These are phyloP conservation scores for Lymantria dispar DNA, from an alignment of 2,888 invertebrate species.

Conservation along the genomic window DNA sequence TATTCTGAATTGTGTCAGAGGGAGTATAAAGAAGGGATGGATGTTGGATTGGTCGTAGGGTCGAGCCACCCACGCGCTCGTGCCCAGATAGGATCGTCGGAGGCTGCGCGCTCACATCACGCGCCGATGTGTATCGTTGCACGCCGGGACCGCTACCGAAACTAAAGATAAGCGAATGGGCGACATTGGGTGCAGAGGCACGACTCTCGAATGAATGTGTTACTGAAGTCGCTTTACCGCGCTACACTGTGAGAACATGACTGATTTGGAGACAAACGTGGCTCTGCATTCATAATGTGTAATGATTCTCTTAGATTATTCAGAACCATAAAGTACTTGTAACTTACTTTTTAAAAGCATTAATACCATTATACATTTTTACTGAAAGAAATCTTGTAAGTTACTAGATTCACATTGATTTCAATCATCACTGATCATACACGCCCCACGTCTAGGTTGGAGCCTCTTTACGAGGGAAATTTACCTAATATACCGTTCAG, in stretches of 20 bases:
- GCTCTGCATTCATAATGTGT: slow-evolving; percentile 25
- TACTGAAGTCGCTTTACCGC: slow-evolving; percentile 41
- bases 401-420: too few relatives aligned
- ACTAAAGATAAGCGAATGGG: slow-evolving; percentile 44
- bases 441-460: too few relatives aligned
- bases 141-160: slow-evolving; percentile 47
- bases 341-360: neutral
- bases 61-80: slow-evolving; percentile 44
- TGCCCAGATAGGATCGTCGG: slow-evolving; percentile 69
- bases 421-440: too few relatives aligned
- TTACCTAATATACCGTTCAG: too few relatives aligned
- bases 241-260: slow-evolving; percentile 31
- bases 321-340: slow-evolving; percentile 16
- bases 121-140: slow-evolving; percentile 63
- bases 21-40: slow-evolving; percentile 3
- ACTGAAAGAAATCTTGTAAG: too few relatives aligned
- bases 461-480: too few relatives aligned
- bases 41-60: slow-evolving; percentile 12
- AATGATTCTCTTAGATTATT: slow-evolving; percentile 23
- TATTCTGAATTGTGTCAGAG: slow-evolving; percentile 11
- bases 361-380: too few relatives aligned
- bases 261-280: slow-evolving; percentile 31
- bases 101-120: slow-evolving; percentile 54
- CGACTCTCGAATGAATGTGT: slow-evolving; percentile 73
- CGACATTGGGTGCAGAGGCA: slow-evolving; percentile 49